A percentile compares a stretch with the other conserved stretches of the same genome.
phyloP scores from a whole-genome alignment of 2,113 vertebrate species.

The Hemiprocne comata region DNA sequence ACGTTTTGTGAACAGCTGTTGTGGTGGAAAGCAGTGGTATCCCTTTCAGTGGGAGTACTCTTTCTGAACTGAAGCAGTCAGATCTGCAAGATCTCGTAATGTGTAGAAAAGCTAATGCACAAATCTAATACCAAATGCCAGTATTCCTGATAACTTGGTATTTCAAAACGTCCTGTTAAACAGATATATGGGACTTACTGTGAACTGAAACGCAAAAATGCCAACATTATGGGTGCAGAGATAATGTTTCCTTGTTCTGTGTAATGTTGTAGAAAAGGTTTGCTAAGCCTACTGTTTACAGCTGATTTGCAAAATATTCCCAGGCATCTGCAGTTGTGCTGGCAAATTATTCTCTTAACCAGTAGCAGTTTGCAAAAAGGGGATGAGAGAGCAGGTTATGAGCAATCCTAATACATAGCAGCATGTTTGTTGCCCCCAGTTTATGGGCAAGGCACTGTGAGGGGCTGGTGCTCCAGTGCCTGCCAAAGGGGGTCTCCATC shows the following conservation, averaged over 20 bases:
- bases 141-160: background rate
- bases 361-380: background rate
- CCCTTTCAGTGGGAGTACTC: background rate
- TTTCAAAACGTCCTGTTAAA: background rate
- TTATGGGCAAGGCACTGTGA: background rate
- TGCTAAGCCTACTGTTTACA: background rate
- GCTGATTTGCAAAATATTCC: background rate
- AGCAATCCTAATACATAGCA: background rate
- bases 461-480: background rate
- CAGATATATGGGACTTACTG: background rate
- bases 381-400: background rate
- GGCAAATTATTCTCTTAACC: background rate
- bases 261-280: background rate
- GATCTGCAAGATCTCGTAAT: background rate
- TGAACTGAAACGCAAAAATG: background rate
- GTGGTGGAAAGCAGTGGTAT: background rate
- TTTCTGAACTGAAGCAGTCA: background rate
- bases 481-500: background rate
- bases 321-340: constrained; percentile 16
- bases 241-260: background rate
- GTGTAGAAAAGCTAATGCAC: background rate
- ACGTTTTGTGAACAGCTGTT: background rate
- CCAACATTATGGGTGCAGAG: background rate
- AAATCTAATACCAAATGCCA: background rate
- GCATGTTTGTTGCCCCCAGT: accelerated